phyloP scores from a whole-genome alignment of 1,140 invertebrate species.

The Phymastichus coffea region DNA sequence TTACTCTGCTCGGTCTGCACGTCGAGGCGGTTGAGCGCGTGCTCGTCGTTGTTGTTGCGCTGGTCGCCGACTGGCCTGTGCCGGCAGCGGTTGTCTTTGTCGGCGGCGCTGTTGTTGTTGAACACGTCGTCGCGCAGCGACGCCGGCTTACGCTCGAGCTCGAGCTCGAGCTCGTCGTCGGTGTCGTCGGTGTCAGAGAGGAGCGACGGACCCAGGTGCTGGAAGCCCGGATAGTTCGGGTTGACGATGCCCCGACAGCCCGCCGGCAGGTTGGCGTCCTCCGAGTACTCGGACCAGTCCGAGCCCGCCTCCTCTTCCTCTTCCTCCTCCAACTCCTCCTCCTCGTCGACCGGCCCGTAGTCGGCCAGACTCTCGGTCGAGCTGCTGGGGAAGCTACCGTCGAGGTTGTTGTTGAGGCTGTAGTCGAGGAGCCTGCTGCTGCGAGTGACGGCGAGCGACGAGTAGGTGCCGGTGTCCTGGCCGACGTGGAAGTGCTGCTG shows the following conservation, averaged over 20 bases:
- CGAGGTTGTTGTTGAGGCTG: constrained; percentile 50
- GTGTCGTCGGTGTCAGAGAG: constrained; percentile 55
- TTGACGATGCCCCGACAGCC: constrained; percentile 69
- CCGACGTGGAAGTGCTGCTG: constrained; percentile 42
- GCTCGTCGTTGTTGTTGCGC: constrained; percentile 48
- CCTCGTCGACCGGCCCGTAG: constrained; percentile 42
- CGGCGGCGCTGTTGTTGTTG: constrained; percentile 28
- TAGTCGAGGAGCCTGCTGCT: constrained; percentile 40
- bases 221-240: constrained; percentile 74
- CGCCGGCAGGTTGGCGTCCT: constrained; percentile 45
- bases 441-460: constrained; percentile 46
- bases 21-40: constrained; percentile 60
- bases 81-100: not conserved
- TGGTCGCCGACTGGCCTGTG: constrained; percentile 35
- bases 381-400: constrained; percentile 40
- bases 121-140: too few relatives aligned
- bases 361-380: constrained; percentile 52
- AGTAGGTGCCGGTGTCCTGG: constrained; percentile 50
- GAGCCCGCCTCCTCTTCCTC: constrained; percentile 23
- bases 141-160: too few relatives aligned
- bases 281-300: constrained; percentile 53
- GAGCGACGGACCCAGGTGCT: constrained; percentile 51
- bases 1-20: constrained; percentile 58
- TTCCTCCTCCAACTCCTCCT: constrained; percentile 40
- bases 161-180: constrained; percentile 47